Conservation (phyloP, 2,797 vertebrate species). For the Enteromius viviparus region DNA sequence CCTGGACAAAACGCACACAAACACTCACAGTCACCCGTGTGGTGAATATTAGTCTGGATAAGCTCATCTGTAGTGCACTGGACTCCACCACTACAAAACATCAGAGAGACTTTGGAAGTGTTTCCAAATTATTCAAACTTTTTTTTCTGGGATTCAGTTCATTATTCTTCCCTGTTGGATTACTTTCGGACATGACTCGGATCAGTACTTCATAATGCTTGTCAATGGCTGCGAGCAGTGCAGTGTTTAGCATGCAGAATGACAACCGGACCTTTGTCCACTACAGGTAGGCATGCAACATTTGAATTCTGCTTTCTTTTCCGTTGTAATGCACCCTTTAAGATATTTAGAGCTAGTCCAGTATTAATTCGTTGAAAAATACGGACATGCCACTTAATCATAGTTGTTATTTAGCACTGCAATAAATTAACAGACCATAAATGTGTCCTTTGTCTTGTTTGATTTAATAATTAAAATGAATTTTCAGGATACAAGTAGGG, state of each 20-base stretch:
- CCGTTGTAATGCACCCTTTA: neutral
- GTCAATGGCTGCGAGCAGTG: constrained; percentile 85
- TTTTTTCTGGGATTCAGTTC: constrained; percentile 51
- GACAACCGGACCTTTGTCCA: constrained; percentile 89
- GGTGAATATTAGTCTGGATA: constrained; percentile 25
- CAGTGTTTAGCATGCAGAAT: constrained; percentile 84
- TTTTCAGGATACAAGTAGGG: neutral
- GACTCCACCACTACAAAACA: constrained; percentile 16
- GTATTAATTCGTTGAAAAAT: neutral
- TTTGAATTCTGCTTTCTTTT: constrained; percentile 15
- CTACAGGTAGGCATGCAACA: constrained; percentile 90
- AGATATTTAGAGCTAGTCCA: neutral
- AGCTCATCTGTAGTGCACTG: constrained; percentile 6
- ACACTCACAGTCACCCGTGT: constrained; percentile 34
- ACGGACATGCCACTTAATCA: neutral
- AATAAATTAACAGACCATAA: neutral
- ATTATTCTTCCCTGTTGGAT: constrained; percentile 24
- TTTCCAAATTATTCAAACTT: constrained; percentile 40
- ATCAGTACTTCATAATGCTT: constrained; percentile 85
- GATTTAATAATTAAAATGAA: neutral
- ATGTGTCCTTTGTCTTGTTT: neutral
- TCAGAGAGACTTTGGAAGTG: neutral
- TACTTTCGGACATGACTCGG: constrained; percentile 66
- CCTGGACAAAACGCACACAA: constrained; percentile 59
- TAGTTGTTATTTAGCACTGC: neutral